phyloP scores from a whole-genome alignment of 2,888 invertebrate species.

The Phengaris arion region DNA sequence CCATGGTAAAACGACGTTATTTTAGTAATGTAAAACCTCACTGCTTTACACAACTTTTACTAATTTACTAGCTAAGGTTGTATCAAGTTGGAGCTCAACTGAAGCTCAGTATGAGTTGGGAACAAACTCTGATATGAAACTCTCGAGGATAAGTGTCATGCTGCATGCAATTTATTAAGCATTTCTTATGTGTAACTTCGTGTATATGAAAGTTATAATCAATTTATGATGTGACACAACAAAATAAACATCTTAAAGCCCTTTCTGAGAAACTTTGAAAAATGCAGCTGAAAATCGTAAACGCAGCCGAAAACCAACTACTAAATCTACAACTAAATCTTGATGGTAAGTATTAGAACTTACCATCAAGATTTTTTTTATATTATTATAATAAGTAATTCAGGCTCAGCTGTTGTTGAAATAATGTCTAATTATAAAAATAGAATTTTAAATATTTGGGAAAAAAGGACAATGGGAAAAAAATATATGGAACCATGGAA shows the following conservation, averaged over 20 bases:
- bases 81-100: slow-evolving; percentile 2
- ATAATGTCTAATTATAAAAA: not conserved
- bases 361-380: too few relatives aligned
- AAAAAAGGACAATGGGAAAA: too few relatives aligned
- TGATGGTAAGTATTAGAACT: too few relatives aligned
- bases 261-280: too few relatives aligned
- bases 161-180: not conserved
- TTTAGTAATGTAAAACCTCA: not conserved
- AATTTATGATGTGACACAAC: not conserved
- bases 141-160: slow-evolving; percentile 4
- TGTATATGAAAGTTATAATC: not conserved
- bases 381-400: too few relatives aligned
- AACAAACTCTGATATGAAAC: slow-evolving; percentile 13
- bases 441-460: not conserved
- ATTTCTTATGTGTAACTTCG: slow-evolving; percentile 9
- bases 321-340: too few relatives aligned
- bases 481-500: too few relatives aligned
- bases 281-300: not conserved
- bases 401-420: not conserved
- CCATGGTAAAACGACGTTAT: not conserved
- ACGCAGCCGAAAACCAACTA: not conserved
- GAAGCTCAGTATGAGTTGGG: slow-evolving; percentile 1
- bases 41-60: not conserved
- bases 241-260: not conserved
- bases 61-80: not conserved